Percentiles rank a stretch among this genome's conserved stretches.
Evolutionary conservation across 35 echinoderm and acorn worm genomes (phyloP).

Genomic region (Lytechinus pictus): DNA sequence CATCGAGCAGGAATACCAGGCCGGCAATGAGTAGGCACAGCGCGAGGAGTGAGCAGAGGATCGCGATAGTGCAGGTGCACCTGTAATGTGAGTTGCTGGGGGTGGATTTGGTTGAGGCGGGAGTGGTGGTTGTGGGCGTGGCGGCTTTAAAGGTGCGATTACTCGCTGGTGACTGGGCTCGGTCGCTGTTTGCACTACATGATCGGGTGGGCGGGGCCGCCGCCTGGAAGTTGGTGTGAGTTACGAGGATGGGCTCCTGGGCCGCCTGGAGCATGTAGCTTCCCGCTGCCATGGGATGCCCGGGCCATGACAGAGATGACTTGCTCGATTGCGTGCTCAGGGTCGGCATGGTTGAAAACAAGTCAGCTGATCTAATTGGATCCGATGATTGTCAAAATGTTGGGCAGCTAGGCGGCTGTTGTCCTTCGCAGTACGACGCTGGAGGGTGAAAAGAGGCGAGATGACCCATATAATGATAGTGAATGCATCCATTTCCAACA

Average conservation of each 20-base stretch:
- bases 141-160: background rate
- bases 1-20: background rate
- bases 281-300: slow-evolving; percentile 17
- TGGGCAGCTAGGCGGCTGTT: background rate
- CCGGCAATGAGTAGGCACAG: background rate
- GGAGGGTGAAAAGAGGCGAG: background rate
- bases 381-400: background rate
- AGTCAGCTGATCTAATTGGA: background rate
- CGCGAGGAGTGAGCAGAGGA: background rate
- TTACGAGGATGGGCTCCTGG: background rate
- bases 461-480: too few relatives aligned
- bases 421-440: background rate
- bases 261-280: slow-evolving; percentile 23
- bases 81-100: background rate
- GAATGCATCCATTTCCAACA: too few relatives aligned
- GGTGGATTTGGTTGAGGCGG: background rate
- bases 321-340: slow-evolving; percentile 29
- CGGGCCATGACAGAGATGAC: background rate
- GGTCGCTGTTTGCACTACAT: background rate
- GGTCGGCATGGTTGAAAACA: background rate
- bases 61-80: background rate
- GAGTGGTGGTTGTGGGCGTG: background rate
- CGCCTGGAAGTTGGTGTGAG: background rate
- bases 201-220: background rate
- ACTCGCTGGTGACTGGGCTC: background rate